phyloP scores from a whole-genome alignment of 1,140 invertebrate genomes.

The Acromyrmex echinatior region DNA sequence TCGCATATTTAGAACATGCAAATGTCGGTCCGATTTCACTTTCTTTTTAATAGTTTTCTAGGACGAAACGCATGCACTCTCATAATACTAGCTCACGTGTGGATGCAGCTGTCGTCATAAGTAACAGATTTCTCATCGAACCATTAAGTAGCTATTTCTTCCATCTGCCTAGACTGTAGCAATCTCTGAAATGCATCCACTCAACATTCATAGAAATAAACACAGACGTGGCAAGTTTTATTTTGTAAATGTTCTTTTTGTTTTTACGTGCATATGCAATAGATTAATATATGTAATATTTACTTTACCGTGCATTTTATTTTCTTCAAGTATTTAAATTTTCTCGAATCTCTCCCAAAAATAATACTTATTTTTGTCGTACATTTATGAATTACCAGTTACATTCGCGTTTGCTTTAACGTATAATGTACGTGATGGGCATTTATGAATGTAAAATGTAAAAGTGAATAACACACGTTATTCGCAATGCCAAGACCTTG shows the following conservation, averaged over 20 bases:
- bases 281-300: not conserved
- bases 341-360: not conserved
- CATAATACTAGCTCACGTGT: constrained; percentile 43
- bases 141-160: constrained; percentile 38
- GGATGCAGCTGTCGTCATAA: constrained; percentile 54
- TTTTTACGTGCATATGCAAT: not conserved
- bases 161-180: constrained; percentile 24
- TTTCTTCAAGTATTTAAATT: not conserved
- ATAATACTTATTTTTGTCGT: not conserved
- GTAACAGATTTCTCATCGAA: constrained; percentile 66
- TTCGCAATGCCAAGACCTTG: constrained; percentile 62
- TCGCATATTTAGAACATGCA: not conserved
- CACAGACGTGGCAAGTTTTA: not conserved
- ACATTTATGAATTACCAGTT: constrained; percentile 5
- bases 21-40: not conserved
- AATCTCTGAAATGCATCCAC: not conserved
- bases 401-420: constrained; percentile 15
- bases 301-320: not conserved
- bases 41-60: not conserved
- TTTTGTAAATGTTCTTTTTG: not conserved
- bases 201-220: constrained; percentile 24
- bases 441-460: constrained; percentile 45
- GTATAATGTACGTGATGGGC: constrained; percentile 6
- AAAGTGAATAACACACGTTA: constrained; percentile 22
- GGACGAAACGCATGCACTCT: constrained; percentile 10